Evolutionary conservation across 2,113 vertebrate species (phyloP), one percentile per base, ranked within the genome.

Genomic region (Bufo bufo): DNA sequence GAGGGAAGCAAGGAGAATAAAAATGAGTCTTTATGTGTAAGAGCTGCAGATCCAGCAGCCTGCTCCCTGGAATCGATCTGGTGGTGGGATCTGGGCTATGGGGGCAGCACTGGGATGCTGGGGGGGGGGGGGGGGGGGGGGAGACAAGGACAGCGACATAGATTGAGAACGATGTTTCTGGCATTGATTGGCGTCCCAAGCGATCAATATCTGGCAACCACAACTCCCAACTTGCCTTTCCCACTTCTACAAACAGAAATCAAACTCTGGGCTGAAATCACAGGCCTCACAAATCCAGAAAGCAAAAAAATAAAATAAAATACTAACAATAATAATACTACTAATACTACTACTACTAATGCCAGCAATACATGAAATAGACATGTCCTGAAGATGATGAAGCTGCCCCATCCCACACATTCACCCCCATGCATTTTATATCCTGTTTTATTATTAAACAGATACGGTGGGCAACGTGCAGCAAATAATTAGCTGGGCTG

Each of bases 361-460:
- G 20, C 47, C n/a, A 49, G 10, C 7, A 52, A 50, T 16, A 56
- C 56, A 33, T 19, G 72, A 50, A 75, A 49, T 47, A 75, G 72
- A 47, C 63, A 66, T 77, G 85, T 50, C 59, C 74, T 77, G 63
- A 11, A 50, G 61, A 83, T 83, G 14, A 83, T 11, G 33, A 61
- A 63, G 11, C 10, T 23, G 61, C 54, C 66, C 71, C 66, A 59
- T 16, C n/a, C n/a, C 77, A 56, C 19, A 79, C 4, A 52, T 65
- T 49, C 79, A 33, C 56, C 52, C 71, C 6, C 45, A 75, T 83
- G 59, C 87, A 88, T 88, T 83, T 83, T 83, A 88, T 77, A 88
- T 52, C 69, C 52, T 43, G 47, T 84, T 88, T 66, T 81, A 88
- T 88, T 88, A 88, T 88, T 88, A 65, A 88, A 88, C n/a, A 77